Base-by-base conservation (phyloP, 2,113 vertebrate species). In the Ia io region DNA sequence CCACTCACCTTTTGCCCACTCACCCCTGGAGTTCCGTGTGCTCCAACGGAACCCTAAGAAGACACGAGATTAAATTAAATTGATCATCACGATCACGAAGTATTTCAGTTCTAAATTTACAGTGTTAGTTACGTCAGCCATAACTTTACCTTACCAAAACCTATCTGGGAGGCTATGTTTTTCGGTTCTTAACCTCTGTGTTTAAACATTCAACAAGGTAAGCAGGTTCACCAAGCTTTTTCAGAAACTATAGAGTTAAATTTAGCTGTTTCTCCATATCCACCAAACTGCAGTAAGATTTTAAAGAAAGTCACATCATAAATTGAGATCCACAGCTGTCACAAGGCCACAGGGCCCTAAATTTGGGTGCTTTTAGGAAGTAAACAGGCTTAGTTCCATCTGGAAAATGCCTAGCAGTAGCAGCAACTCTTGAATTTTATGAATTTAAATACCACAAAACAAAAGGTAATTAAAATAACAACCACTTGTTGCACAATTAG, bases 1-100 rank as follows among this genome's bases (percentile, higher is more conserved):
- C 35, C 97, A 97, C 99, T 99, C 97, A 99, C 99, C 99, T 99
- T 99, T 95, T 98, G 98, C 93, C 99, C 99, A 16, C 99, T 98
- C 87, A 98, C 97, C 95, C 99, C 99, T 89, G 99, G 98, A 89
- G 98, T 95, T 59, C 99, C 99, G 95, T 99, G 98, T 88, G 97
- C 97, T 85, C 99, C 99, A 0, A 98, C 14, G 44, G 98, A 99
- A 97, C 99, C 99, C 99, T 99, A 92, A 56, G 91, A 51, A 97
- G 97, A 95, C 14, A 98, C 53, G 98, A 0, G 3, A 49, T 65
- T 5, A 53, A 28, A 96, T 94, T 89, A 97, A 94, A 85, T 47
- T 71, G 70, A 56, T 35, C 12, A 96, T 47, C 53, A 80, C 70
- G 71, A 93, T 88, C 32, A 71, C 51, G 93, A 89, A 96, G 93